These are phyloP conservation scores for Rhyacophila evoluta DNA, from an alignment of 2,888 invertebrate species.

Conservation along the genomic window DNA sequence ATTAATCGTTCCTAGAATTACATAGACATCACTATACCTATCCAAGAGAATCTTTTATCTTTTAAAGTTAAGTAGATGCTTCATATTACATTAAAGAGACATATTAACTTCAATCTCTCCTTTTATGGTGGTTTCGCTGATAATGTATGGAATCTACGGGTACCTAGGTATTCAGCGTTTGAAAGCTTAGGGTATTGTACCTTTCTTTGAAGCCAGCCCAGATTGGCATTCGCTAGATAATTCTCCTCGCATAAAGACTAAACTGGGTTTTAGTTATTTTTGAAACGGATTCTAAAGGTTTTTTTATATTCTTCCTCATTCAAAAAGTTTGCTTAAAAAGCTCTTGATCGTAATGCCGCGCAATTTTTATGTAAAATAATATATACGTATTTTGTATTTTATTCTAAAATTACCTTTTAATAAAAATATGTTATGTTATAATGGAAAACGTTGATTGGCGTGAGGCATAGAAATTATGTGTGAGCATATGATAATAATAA, in stretches of 20 bases:
- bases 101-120: slow-evolving; percentile 40
- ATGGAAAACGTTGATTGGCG: too few species aligned
- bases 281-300: background rate
- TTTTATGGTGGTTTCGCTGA: slow-evolving; percentile 39
- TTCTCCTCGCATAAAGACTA: background rate
- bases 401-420: too few species aligned
- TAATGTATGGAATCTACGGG: slow-evolving; percentile 27
- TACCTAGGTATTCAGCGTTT: background rate
- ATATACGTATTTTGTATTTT: too few species aligned
- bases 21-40: slow-evolving; percentile 32
- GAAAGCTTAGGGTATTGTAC: slow-evolving; percentile 7
- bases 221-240: slow-evolving; percentile 12
- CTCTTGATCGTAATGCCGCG: too few species aligned
- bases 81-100: slow-evolving; percentile 38
- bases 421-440: too few species aligned
- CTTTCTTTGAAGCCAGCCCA: background rate
- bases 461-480: too few species aligned
- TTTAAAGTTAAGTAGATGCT: slow-evolving; percentile 39
- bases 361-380: too few species aligned
- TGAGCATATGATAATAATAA: too few species aligned
- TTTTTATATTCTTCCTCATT: background rate
- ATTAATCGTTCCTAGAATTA: too few species aligned
- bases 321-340: background rate
- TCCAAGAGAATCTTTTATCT: slow-evolving; percentile 41
- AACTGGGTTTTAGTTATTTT: slow-evolving; percentile 12